These are phyloP conservation scores for Xestia sexstrigata DNA, from an alignment of 2,888 invertebrate genomes.

Conservation along the genomic window DNA sequence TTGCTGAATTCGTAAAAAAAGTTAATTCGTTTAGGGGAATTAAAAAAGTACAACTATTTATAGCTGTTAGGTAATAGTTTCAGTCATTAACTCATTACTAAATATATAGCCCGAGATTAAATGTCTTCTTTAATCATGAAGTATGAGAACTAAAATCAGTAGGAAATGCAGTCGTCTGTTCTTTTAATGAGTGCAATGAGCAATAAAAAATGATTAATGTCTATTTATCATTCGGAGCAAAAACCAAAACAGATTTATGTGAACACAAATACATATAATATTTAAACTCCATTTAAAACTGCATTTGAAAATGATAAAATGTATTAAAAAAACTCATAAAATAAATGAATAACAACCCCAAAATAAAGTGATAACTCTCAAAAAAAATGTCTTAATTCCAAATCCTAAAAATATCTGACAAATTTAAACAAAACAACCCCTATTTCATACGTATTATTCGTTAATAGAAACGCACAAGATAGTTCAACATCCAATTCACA, in stretches of 20 bases:
- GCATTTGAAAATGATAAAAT: background rate
- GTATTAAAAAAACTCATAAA: background rate
- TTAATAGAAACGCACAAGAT: too few species aligned
- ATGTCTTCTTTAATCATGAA: background rate
- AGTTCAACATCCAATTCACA: background rate
- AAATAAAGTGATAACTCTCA: fast-evolving
- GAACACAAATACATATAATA: too few species aligned
- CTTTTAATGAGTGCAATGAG: background rate
- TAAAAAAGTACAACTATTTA: background rate
- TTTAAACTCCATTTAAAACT: background rate
- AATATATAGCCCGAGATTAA: background rate
- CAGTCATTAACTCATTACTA: background rate
- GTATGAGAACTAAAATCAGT: background rate
- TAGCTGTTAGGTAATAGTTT: background rate
- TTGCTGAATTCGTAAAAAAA: constrained; percentile 7
- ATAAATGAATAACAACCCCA: background rate
- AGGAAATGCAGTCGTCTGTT: background rate
- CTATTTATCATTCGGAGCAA: background rate
- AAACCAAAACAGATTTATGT: background rate
- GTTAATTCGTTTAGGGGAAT: background rate
- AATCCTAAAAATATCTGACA: background rate
- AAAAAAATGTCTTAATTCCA: background rate
- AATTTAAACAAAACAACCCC: background rate
- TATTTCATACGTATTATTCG: background rate
- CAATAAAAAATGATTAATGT: background rate